Conservation (phyloP, 1,140 invertebrate genomes). For the Drosophila melanogaster region DNA sequence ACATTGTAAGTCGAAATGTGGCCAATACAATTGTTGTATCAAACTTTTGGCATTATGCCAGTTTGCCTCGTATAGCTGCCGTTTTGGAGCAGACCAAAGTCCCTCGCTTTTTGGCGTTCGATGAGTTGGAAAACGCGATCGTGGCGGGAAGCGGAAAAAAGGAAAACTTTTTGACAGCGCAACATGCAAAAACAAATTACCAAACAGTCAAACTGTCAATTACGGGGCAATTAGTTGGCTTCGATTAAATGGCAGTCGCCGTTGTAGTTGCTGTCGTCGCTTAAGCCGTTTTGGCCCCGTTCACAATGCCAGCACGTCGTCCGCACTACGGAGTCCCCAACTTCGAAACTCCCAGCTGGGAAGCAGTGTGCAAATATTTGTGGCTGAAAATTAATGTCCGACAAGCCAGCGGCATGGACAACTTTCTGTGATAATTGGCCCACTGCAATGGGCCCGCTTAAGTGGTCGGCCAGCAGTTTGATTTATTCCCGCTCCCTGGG, state of each 20-base stretch:
- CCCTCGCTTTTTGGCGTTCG: slow-evolving; percentile 31
- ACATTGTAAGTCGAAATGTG: slow-evolving; percentile 7
- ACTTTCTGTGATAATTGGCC: slow-evolving; percentile 50
- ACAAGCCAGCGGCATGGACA: slow-evolving; percentile 42
- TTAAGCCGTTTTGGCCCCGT: slow-evolving; percentile 41
- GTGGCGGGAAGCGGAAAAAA: slow-evolving; percentile 19
- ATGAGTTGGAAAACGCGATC: slow-evolving; percentile 35
- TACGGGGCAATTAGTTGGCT: slow-evolving; percentile 71
- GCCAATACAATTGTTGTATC: slow-evolving; percentile 23
- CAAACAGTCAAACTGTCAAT: slow-evolving; percentile 77
- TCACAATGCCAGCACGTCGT: slow-evolving; percentile 24
- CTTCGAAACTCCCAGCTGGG: slow-evolving; percentile 8
- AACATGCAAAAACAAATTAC: slow-evolving; percentile 82
- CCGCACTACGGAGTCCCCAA: neutral
- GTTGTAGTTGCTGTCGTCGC: slow-evolving; percentile 54
- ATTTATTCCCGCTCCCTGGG: slow-evolving; percentile 48
- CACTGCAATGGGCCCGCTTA: slow-evolving; percentile 30
- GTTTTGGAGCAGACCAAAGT: slow-evolving; percentile 38
- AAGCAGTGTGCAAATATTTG: slow-evolving; percentile 42
- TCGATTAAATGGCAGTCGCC: slow-evolving; percentile 60
- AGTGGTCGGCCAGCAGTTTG: slow-evolving; percentile 32
- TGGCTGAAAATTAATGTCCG: slow-evolving; percentile 49
- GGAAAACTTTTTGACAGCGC: slow-evolving; percentile 71
- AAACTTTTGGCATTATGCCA: slow-evolving; percentile 31
- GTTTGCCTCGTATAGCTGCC: slow-evolving; percentile 24